Conservation (phyloP, 2,113 vertebrate genomes). For the Oostethus manadensis region DNA sequence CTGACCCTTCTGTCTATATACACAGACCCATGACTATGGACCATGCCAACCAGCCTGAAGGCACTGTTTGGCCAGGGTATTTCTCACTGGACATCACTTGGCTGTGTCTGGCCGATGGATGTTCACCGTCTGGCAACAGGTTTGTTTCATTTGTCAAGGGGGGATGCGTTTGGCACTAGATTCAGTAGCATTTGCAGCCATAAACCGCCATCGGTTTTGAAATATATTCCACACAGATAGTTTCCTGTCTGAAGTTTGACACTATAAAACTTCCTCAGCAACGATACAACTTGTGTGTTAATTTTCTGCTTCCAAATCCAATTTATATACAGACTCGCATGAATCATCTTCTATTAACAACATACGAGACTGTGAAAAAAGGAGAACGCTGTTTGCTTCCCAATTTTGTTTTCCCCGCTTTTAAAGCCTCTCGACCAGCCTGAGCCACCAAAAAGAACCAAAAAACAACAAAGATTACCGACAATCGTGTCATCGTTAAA, state of each 20-base stretch:
- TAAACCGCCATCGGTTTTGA: background rate
- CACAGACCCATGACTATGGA: slow-evolving; percentile 20
- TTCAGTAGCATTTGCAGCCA: background rate
- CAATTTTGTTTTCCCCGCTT: background rate
- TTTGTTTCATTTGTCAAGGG: slow-evolving; percentile 51
- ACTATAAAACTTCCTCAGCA: background rate
- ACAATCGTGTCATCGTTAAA: too few relatives aligned
- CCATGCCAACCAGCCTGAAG: slow-evolving; percentile 53
- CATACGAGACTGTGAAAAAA: background rate
- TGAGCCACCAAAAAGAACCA: background rate
- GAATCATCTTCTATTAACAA: slow-evolving; percentile 12
- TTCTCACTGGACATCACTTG: slow-evolving; percentile 63
- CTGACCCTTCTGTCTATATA: slow-evolving; percentile 4
- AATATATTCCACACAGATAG: background rate
- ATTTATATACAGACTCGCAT: slow-evolving; percentile 7
- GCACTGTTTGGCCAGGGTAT: slow-evolving; percentile 55
- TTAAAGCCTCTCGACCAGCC: background rate
- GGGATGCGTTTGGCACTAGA: slow-evolving; percentile 27
- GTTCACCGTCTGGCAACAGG: slow-evolving; percentile 57
- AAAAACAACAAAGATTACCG: too few relatives aligned
- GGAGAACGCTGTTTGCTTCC: slow-evolving; percentile 3
- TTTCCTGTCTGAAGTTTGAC: slow-evolving; percentile 3
- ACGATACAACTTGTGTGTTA: slow-evolving; percentile 2
- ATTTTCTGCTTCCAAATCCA: slow-evolving; percentile 11
- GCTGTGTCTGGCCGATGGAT: slow-evolving; percentile 48